Base-by-base conservation (phyloP, 2,797 vertebrate genomes). In the Sparus aurata region DNA sequence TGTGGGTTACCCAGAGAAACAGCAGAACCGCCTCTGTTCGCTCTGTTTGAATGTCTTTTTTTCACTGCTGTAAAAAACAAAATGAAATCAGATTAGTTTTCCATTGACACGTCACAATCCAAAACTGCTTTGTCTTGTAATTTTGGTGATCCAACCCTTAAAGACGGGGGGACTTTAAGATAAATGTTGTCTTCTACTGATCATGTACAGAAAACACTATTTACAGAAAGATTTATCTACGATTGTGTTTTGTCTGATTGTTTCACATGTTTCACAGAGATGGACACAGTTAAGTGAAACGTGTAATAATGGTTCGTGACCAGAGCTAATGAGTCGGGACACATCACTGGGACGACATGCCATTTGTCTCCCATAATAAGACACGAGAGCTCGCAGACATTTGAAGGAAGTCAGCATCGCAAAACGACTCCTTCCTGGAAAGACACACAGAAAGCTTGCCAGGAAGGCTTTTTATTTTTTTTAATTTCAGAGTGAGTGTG, bases 321-420 rank as follows among this genome's bases (percentile, higher is more conserved):
- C 79, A 0, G 52, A 62, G 85, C 85, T 90, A 91, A 93, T 72
- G 72, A 89, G 89, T 82, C 7, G 58, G 84, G 77, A 88, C 75
- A 30, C 43, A 11, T 80, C 53, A n/a, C 77, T 27, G 46, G 62
- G 43, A 18, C 67, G 52, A 79, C 87, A 67, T 89, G 87, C 86
- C 86, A 88, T 94, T 93, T 90, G 91, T 94, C 93, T 93, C 79
- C 83, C 12, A 17, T 92, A 94, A 94, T 91, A 89, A 89, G 91
- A 93, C 93, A 81, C 90, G 92, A 93, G 85, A 73, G 82, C 85
- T 86, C 13, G 23, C 81, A 90, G 87, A 91, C 88, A 67, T 87
- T 88, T 90, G 89, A 89, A 84, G 83, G 80, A 90, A 89, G 88
- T 90, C 88, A 85, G 87, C 78, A 15, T 69, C 74, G n/a, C 82